Percentiles rank a stretch among this genome's conserved stretches.
Evolutionary conservation across 2,888 invertebrate species (phyloP).

Genomic region (Cantharis rufa): DNA sequence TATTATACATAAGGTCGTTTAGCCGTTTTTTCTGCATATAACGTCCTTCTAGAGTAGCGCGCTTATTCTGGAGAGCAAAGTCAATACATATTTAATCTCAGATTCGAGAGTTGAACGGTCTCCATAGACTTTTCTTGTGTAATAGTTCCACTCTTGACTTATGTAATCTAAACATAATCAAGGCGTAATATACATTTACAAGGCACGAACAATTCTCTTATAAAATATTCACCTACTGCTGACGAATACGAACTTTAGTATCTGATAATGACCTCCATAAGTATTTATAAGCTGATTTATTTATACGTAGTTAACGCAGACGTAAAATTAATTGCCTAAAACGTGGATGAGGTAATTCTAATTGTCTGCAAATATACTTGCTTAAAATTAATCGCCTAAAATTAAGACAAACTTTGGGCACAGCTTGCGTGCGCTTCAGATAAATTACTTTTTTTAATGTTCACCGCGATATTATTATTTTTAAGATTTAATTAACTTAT

Average conservation of each 20-base stretch:
- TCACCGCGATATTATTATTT: not conserved
- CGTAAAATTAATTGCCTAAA: slow-evolving; percentile 21
- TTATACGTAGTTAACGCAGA: slow-evolving; percentile 16
- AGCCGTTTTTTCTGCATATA: slow-evolving; percentile 4
- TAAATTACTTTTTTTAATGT: not conserved
- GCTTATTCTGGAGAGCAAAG: slow-evolving; percentile 26
- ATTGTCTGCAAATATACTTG: slow-evolving; percentile 9
- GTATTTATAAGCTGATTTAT: slow-evolving; percentile 23
- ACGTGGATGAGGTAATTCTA: slow-evolving; percentile 7
- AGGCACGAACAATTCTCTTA: slow-evolving; percentile 40
- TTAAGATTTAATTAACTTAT: not conserved
- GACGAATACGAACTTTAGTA: slow-evolving; percentile 32
- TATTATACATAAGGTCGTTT: not conserved
- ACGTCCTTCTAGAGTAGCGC: slow-evolving; percentile 29
- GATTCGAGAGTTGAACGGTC: slow-evolving; percentile 39
- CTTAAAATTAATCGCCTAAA: slow-evolving; percentile 7
- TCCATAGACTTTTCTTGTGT: slow-evolving; percentile 36
- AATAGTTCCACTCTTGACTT: slow-evolving; percentile 33
- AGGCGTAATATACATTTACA: slow-evolving; percentile 43
- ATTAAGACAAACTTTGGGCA: slow-evolving; percentile 6
- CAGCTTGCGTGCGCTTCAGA: slow-evolving; percentile 6
- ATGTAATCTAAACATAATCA: slow-evolving; percentile 46
- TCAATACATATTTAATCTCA: slow-evolving; percentile 41
- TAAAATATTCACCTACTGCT: slow-evolving; percentile 36
- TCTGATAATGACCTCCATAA: slow-evolving; percentile 21